Base-by-base conservation (phyloP, 2,888 invertebrate species). In the Papilio elwesi region DNA sequence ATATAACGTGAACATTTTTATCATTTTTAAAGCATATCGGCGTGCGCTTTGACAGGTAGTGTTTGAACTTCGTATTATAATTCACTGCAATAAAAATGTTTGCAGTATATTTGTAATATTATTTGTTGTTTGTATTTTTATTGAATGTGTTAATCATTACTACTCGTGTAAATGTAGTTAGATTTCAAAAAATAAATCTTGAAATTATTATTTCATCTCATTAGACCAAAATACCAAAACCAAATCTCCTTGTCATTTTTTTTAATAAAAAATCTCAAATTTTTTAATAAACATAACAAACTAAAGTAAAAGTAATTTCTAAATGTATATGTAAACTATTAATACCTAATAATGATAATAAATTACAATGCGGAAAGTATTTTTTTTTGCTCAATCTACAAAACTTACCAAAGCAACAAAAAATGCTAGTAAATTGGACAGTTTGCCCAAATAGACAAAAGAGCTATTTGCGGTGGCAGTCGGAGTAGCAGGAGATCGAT, bases 401-500 rank as follows among this genome's bases (percentile, higher is more conserved):
- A 51, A 51, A 43, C 5, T 38, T 59, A 59, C 43, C 1, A n/a
- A 59, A 43, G 59, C 26, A 57, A 70, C 13, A 57, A 70, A 70
- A 74, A 71, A 57, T 75, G 74, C 70, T 70, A 70, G 68, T 76
- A 74, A 74, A 74, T 77, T 72, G 73, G 75, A 70, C 70, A 66
- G 74, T 74, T 68, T 76, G 75, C 76, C 75, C 75, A 78, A 79
- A 76, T 77, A 78, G 78, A 79, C 78, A 78, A 77, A 80, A 79
- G 78, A 81, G 75, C 78, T 80, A 79, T 81, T 79, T 79, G 76
- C 76, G 79, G 77, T 76, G 75, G 74, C 76, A 59, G 75, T 59
- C 74, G 74, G 76, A 76, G 77, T 78, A 79, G 78, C 78, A 77
- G 71, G 77, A 75, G 74, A 78, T 77, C 77, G 79, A 78, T 81